A percentile compares a stretch with the other conserved stretches of the same genome.
phyloP scores from a whole-genome alignment of 2,113 vertebrate species.

The Amblyopsis rosae region DNA sequence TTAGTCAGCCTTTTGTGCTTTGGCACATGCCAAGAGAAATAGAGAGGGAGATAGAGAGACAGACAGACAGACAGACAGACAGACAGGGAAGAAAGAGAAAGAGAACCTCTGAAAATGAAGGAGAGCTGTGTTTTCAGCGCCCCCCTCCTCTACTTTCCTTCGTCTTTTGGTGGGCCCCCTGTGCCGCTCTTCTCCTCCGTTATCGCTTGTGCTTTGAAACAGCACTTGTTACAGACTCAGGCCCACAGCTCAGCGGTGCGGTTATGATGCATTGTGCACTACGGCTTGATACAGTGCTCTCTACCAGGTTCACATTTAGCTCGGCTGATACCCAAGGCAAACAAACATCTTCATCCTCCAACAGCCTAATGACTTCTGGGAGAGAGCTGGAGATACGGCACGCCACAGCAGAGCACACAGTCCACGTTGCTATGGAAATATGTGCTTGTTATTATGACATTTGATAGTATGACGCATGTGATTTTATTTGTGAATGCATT shows the following conservation, averaged over 20 bases:
- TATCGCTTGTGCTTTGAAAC: constrained; percentile 72
- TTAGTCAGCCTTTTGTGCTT: neutral
- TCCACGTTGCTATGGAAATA: constrained; percentile 25
- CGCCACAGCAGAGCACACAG: constrained; percentile 23
- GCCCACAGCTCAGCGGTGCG: constrained; percentile 53
- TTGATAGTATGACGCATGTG: constrained; percentile 25
- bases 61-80: neutral
- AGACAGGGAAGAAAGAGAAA: constrained; percentile 1
- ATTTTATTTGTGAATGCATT: constrained; percentile 44
- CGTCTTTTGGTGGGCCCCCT: constrained; percentile 30
- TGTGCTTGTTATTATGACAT: constrained; percentile 37
- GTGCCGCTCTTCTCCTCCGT: constrained; percentile 39
- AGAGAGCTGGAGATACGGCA: constrained; percentile 25
- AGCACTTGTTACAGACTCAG: constrained; percentile 70
- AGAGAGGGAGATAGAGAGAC: neutral
- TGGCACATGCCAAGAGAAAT: neutral
- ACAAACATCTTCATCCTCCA: constrained; percentile 59
- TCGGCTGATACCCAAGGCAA: constrained; percentile 49
- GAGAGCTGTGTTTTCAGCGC: constrained; percentile 33
- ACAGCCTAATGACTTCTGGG: constrained; percentile 53
- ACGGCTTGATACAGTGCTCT: constrained; percentile 40
- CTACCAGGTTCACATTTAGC: constrained; percentile 35
- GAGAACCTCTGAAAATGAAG: constrained; percentile 57
- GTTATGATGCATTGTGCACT: constrained; percentile 51
- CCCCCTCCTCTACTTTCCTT: constrained; percentile 14